Conservation (phyloP, 2,888 invertebrate genomes). For the Tachina lurida region DNA sequence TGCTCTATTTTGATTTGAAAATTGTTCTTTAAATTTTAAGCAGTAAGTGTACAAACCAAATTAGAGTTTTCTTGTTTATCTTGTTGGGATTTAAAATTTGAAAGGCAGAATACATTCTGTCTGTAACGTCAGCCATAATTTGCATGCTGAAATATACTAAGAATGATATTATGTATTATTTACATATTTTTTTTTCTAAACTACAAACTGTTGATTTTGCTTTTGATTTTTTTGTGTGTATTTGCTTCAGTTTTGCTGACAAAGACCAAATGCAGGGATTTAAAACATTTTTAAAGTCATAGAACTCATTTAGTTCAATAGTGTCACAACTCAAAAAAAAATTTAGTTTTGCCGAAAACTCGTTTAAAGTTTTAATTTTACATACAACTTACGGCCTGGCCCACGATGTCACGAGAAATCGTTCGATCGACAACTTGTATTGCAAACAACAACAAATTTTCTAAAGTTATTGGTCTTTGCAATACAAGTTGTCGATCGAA, state of each 20-base stretch:
- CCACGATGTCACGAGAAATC: too few relatives aligned
- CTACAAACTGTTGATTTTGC: slow-evolving; percentile 5
- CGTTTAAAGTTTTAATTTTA: too few relatives aligned
- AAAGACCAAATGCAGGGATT: background rate
- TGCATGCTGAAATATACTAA: background rate
- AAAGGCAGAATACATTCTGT: background rate
- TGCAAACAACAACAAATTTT: too few relatives aligned
- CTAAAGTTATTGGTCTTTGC: too few relatives aligned
- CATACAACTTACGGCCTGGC: too few relatives aligned
- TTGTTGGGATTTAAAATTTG: background rate
- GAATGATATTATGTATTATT: background rate
- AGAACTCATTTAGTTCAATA: too few relatives aligned
- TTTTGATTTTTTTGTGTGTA: background rate
- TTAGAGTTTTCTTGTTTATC: slow-evolving; percentile 3
- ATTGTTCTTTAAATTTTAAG: background rate
- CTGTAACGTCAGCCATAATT: slow-evolving; percentile 1
- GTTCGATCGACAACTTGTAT: too few relatives aligned
- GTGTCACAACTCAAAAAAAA: too few relatives aligned
- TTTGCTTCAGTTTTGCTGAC: slow-evolving; percentile 1
- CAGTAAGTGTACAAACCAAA: background rate
- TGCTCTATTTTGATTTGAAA: slow-evolving; percentile 1
- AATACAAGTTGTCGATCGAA: too few relatives aligned
- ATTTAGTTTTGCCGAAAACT: too few relatives aligned
- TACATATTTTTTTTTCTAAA: background rate
- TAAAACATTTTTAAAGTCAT: background rate